Evolutionary conservation across 2,888 invertebrate genomes (phyloP).

Genomic region (Spisula solida): DNA sequence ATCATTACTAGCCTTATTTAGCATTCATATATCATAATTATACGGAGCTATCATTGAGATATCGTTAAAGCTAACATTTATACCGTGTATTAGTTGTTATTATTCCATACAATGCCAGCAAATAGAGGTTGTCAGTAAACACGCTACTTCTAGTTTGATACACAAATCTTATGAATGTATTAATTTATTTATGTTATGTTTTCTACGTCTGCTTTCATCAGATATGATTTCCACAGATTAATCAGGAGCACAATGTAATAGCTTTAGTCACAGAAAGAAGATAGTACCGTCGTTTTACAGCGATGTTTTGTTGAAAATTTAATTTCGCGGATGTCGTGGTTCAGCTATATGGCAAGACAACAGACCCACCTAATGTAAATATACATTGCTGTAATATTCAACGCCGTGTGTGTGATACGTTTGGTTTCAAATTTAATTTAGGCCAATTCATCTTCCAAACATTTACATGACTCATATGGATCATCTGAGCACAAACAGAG

Average conservation of each 20-base stretch:
- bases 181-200: slow-evolving; percentile 18
- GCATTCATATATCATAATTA: slow-evolving; percentile 59
- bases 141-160: slow-evolving; percentile 34
- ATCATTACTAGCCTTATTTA: slow-evolving; percentile 54
- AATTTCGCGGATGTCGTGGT: too few relatives aligned
- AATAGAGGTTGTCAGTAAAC: slow-evolving; percentile 51
- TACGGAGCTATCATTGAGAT: slow-evolving; percentile 7
- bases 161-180: slow-evolving; percentile 59
- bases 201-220: slow-evolving; percentile 13
- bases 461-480: too few relatives aligned
- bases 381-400: too few relatives aligned
- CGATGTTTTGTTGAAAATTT: too few relatives aligned
- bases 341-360: too few relatives aligned
- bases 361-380: too few relatives aligned
- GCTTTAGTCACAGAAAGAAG: background rate
- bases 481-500: too few relatives aligned
- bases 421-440: too few relatives aligned
- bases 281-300: too few relatives aligned
- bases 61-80: slow-evolving; percentile 15
- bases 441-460: too few relatives aligned
- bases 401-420: too few relatives aligned
- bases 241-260: background rate
- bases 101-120: slow-evolving; percentile 32
- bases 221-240: background rate
- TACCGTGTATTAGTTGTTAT: background rate